A percentile compares a stretch with the other conserved stretches of the same genome.
Evolutionary conservation across 2,888 invertebrate genomes (phyloP).

Genomic region (Orthosia incerta): DNA sequence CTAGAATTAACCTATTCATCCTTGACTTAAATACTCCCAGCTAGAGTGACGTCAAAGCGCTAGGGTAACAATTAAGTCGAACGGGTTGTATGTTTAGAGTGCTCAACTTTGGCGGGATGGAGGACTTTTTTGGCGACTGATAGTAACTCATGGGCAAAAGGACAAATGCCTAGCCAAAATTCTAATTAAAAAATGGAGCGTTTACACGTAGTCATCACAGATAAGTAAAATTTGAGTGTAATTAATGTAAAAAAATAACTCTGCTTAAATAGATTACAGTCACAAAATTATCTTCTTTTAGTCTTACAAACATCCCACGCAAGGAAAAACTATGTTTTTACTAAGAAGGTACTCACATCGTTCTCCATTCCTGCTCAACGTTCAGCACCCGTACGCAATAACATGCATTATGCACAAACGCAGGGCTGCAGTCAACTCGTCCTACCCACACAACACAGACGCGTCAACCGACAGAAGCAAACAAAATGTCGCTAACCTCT

Average conservation of each 20-base stretch:
- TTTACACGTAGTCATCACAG: too few species aligned
- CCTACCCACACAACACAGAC: conserved; percentile 67
- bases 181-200: too few species aligned
- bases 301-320: too few species aligned
- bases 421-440: conserved; percentile 55
- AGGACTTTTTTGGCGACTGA: not conserved
- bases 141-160: not conserved
- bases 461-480: conserved; percentile 66
- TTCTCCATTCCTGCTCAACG: conserved; percentile 22
- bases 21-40: too few species aligned
- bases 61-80: too few species aligned
- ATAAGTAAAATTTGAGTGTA: not conserved
- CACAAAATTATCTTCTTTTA: too few species aligned
- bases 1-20: too few species aligned
- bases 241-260: not conserved
- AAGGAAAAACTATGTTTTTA: too few species aligned
- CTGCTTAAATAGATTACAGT: not conserved
- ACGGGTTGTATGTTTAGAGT: not conserved
- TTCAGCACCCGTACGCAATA: conserved; percentile 37
- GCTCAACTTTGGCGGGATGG: not conserved
- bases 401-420: conserved; percentile 61
- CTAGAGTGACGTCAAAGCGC: too few species aligned
- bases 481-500: conserved; percentile 67
- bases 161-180: not conserved
- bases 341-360: conserved; percentile 20